Percentiles rank a stretch among this genome's conserved stretches.
Evolutionary conservation across 2,888 invertebrate genomes (phyloP).

Genomic region (Bombylius discolor): DNA sequence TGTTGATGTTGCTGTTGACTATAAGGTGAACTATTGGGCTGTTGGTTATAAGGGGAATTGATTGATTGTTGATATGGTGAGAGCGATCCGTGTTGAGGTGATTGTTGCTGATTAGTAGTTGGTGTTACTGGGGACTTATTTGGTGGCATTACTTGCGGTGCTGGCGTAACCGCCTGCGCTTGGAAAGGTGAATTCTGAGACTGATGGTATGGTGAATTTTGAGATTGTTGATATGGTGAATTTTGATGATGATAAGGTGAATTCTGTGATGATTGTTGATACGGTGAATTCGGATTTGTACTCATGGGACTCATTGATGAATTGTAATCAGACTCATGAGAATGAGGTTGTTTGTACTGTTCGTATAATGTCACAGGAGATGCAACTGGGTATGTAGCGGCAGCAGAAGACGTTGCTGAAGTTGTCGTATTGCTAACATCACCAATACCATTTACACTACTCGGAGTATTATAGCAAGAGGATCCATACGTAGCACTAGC

Average conservation of each 20-base stretch:
- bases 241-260: slow-evolving; percentile 38
- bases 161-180: neutral
- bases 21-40: slow-evolving; percentile 14
- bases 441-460: neutral
- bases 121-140: neutral
- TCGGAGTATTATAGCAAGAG: slow-evolving; percentile 31
- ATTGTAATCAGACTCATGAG: slow-evolving; percentile 43
- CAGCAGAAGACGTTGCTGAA: neutral
- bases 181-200: slow-evolving; percentile 18
- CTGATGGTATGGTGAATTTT: slow-evolving; percentile 36
- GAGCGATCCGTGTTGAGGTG: slow-evolving; percentile 25
- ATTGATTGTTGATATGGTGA: slow-evolving; percentile 41
- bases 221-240: slow-evolving; percentile 39
- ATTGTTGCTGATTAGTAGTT: slow-evolving; percentile 16
- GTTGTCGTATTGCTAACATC: slow-evolving; percentile 29
- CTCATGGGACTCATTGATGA: slow-evolving; percentile 40
- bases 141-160: neutral
- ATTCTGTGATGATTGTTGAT: slow-evolving; percentile 38
- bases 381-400: slow-evolving; percentile 14
- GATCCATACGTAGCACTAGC: slow-evolving; percentile 31
- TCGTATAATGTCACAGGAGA: slow-evolving; percentile 40
- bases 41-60: slow-evolving; percentile 34
- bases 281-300: slow-evolving; percentile 41
- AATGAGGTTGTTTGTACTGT: slow-evolving; percentile 41
- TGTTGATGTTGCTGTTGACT: slow-evolving; percentile 11